Evolutionary conservation across 2,113 vertebrate species (phyloP).

Genomic region (Nettapus auritus): DNA sequence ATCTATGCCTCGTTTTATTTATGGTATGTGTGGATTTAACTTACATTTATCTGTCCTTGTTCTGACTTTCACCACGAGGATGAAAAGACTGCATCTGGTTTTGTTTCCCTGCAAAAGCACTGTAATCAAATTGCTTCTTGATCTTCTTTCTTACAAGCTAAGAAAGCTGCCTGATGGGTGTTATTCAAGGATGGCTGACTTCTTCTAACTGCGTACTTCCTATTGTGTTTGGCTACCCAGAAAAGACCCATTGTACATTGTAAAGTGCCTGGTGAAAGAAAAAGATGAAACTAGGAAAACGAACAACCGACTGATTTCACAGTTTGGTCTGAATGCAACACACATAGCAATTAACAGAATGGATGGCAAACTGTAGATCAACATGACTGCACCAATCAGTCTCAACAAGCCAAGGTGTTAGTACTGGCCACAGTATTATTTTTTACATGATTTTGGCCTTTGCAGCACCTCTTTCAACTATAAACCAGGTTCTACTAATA

Average conservation of each 20-base stretch:
- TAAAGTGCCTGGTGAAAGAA: background rate
- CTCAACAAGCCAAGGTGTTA: slow-evolving; percentile 15
- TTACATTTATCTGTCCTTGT: slow-evolving; percentile 45
- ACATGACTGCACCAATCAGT: background rate
- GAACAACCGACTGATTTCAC: slow-evolving; percentile 20
- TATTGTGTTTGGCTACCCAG: slow-evolving; percentile 43
- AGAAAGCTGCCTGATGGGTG: slow-evolving; percentile 55
- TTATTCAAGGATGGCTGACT: slow-evolving; percentile 58
- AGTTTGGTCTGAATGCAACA: background rate
- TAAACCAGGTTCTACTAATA: slow-evolving; percentile 9
- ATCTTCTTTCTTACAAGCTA: slow-evolving; percentile 46
- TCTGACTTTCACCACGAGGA: slow-evolving; percentile 35
- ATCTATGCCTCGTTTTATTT: background rate
- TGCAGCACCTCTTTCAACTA: background rate
- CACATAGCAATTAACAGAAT: background rate
- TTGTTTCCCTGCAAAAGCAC: slow-evolving; percentile 44
- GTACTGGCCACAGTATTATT: background rate
- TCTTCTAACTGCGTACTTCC: slow-evolving; percentile 31
- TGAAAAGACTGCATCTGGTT: slow-evolving; percentile 37
- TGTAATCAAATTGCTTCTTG: slow-evolving; percentile 50
- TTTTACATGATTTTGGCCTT: background rate
- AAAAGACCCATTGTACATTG: slow-evolving; percentile 25
- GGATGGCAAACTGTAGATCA: slow-evolving; percentile 1
- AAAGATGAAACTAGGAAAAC: slow-evolving; percentile 33
- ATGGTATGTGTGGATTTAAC: background rate